Base-by-base conservation (phyloP, 2,797 vertebrate species). In the Thamnophis elegans region DNA sequence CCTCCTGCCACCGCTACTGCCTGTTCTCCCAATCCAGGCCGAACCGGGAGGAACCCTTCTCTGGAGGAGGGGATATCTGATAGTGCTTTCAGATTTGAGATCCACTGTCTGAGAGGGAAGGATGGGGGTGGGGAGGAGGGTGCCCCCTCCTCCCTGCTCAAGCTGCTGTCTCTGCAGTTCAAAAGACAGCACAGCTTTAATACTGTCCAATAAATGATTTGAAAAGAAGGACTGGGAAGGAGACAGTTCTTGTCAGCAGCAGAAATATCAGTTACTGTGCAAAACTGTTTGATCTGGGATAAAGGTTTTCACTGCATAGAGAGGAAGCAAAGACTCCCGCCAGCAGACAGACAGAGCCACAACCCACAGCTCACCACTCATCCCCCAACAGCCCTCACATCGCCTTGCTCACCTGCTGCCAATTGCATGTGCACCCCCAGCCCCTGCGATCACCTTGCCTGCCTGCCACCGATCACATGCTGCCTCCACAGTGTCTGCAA, bases 161-260 rank as follows among this genome's bases (percentile, higher is more conserved):
- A 85, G 68, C 56, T 32, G 36, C 91, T 60, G 16, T 60, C 78
- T 86, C 94, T 91, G 73, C 85, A 87, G 89, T 85, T 92, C 68
- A 53, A 89, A 47, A 92, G 56, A 85, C 56, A 92, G 56, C 68
- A 89, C 36, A 89, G 91, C 87, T 78, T 68, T 59, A 92, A 92
- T 53, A 82, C 25, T 60, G 68, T 73, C 91, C 55, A 62, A 53
- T 20, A 62, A 89, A 56, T 59, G 10, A 82, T 53, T 12, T 5
- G 16, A 26, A 60, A 89, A 73, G 55, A 8, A 20, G 7, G 14
- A 5, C 4, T 3, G 0, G 12, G 20, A 32, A 26, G 51, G 13
- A 25, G 32, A 25, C 0, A 20, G 3, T 1, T 20, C 42, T 36
- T 1, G 8, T 36, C 6, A 56, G 5, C 53, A 78, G 36, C 32